These are phyloP conservation scores for Drosophila austrosaltans DNA, from an alignment of 2,888 invertebrate genomes.

Conservation along the genomic window DNA sequence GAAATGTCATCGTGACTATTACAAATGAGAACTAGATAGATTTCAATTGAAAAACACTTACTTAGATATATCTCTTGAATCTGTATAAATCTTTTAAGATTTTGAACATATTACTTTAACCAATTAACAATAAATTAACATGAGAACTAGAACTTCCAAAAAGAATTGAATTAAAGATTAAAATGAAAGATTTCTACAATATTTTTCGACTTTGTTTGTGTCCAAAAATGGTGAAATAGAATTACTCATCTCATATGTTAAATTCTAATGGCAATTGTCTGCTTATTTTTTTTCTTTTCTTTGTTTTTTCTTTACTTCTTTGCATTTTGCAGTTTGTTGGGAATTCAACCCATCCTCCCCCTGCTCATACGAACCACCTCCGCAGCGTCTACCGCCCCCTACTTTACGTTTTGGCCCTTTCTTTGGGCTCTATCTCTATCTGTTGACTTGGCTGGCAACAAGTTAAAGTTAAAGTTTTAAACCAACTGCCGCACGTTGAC, in stretches of 20 bases:
- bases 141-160: too few species aligned
- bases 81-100: neutral
- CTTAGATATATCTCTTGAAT: neutral
- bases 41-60: neutral
- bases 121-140: too few species aligned
- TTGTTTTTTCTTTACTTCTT: slow-evolving; percentile 10
- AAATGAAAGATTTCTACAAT: too few species aligned
- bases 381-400: neutral
- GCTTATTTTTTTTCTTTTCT: slow-evolving; percentile 36
- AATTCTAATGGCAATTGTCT: slow-evolving; percentile 57
- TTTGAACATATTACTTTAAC: neutral
- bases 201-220: neutral
- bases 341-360: slow-evolving; percentile 41
- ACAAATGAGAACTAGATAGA: slow-evolving; percentile 10
- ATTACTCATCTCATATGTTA: slow-evolving; percentile 61
- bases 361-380: neutral
- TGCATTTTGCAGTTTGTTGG: slow-evolving; percentile 70
- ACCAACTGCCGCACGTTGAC: slow-evolving; percentile 80
- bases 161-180: too few species aligned
- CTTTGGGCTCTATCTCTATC: slow-evolving; percentile 9
- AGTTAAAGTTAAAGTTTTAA: slow-evolving; percentile 72
- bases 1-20: slow-evolving; percentile 32
- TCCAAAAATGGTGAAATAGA: slow-evolving; percentile 6
- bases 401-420: slow-evolving; percentile 16
- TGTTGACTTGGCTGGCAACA: slow-evolving; percentile 65